Base-by-base conservation (phyloP, 1,140 invertebrate genomes). In the Hypothenemus hampei region DNA sequence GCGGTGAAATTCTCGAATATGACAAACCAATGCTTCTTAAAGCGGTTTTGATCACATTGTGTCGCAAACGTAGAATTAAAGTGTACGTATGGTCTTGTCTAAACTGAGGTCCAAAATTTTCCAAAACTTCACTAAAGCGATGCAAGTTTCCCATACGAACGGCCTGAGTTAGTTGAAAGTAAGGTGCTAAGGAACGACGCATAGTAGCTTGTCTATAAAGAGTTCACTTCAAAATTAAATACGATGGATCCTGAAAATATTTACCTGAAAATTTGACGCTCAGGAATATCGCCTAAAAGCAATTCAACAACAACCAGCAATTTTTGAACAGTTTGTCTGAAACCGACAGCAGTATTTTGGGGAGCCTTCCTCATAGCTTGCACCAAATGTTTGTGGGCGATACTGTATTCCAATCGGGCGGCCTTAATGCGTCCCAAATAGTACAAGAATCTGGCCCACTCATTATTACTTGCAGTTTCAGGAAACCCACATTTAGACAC, bases 1-100 rank as follows among this genome's bases (percentile, higher is more conserved):
- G 80, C 0, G 97, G 85, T 7, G 93, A 95, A 60, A 99, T 99
- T 41, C 92, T 81, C 0, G 95, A 98, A 73, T 99, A 99, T 0
- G 95, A 97, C 1, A 96, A 70, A 10, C 93, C 95, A 72, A 99
- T 98, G 52, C 93, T 93, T 31, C 97, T 79, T 37, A 99, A 92
- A 0, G 96, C 97, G 4, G 97, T 99, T 74, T 98, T 99, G 67
- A 99, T 99, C 1, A 99, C 97, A 79, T 99, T 99, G 70, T 99
- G 97, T 49, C 95, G 81, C 15, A 99, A 74, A 56, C 94, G 82
- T 15, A 98, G 78, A 65, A 98, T 98, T 22, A 98, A 72, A 39
- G 93, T 97, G 65, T 93, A 98, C 0, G 95, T 98, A 65, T 97
- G 86, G 74, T 98, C 95, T 51, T 77, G 75, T 31, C 87, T 83